Evolutionary conservation across 2,113 vertebrate genomes (phyloP).

Genomic region (Cephalophus harveyi): DNA sequence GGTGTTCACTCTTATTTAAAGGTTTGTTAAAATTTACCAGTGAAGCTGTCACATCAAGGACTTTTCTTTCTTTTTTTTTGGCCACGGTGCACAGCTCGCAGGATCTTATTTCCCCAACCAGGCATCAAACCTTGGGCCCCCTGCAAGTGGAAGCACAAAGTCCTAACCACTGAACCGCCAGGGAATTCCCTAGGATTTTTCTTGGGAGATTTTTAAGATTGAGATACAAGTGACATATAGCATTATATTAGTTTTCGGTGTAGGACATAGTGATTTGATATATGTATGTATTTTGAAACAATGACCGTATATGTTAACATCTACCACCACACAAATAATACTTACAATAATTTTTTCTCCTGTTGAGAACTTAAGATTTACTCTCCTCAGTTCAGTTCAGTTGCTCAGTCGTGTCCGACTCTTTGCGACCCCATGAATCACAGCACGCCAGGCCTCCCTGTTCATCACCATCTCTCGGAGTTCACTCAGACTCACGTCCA

Average conservation of each 20-base stretch:
- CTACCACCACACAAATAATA: background rate
- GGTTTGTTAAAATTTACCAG: background rate
- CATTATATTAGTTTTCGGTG: background rate
- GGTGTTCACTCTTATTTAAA: background rate
- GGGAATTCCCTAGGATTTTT: background rate
- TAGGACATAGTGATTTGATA: background rate
- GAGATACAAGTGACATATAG: background rate
- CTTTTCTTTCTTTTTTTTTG: background rate
- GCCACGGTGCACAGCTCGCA: fast-evolving
- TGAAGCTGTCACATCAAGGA: background rate
- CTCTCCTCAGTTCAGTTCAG: background rate
- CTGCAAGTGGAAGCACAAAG: background rate
- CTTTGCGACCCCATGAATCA: too few relatives aligned
- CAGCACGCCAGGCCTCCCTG: too few relatives aligned
- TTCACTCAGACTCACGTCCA: too few relatives aligned
- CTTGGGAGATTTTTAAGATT: background rate
- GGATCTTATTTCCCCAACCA: background rate
- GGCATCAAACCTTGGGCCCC: background rate
- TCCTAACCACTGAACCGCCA: background rate
- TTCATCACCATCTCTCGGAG: too few relatives aligned
- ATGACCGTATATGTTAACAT: background rate
- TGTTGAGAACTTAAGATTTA: background rate
- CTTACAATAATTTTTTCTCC: background rate
- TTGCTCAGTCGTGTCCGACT: too few relatives aligned
- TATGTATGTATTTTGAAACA: background rate